Evolutionary conservation across 2,888 invertebrate genomes (phyloP).

Genomic region (Drosophila acutilabella): DNA sequence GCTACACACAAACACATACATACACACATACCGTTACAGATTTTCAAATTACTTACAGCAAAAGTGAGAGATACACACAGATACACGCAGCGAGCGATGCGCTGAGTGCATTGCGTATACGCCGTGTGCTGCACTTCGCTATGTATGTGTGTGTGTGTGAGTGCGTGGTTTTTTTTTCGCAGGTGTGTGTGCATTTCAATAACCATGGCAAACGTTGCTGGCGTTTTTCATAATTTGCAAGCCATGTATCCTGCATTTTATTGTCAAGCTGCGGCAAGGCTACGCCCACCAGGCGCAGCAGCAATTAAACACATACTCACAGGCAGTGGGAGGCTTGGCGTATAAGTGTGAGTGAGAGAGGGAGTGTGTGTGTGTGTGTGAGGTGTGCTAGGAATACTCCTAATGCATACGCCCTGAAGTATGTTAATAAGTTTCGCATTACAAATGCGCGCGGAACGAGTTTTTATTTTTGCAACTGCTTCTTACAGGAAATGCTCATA

Average conservation of each 20-base stretch:
- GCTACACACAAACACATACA: slow-evolving; percentile 32
- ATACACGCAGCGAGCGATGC: slow-evolving; percentile 13
- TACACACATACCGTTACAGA: slow-evolving; percentile 29
- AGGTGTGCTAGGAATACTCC: slow-evolving; percentile 34
- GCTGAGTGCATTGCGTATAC: slow-evolving; percentile 47
- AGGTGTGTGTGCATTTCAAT: slow-evolving; percentile 59
- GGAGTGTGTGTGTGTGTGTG: not conserved
- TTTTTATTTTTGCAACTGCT: slow-evolving; percentile 26
- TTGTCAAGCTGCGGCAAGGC: slow-evolving; percentile 73
- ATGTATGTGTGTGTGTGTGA: slow-evolving; percentile 10
- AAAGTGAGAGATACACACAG: slow-evolving; percentile 43
- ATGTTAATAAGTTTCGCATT: slow-evolving; percentile 79
- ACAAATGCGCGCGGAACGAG: slow-evolving; percentile 39
- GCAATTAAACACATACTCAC: slow-evolving; percentile 60
- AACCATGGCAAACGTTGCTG: slow-evolving; percentile 56
- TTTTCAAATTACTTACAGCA: slow-evolving; percentile 74
- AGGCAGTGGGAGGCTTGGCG: slow-evolving; percentile 2
- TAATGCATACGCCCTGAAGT: slow-evolving; percentile 71
- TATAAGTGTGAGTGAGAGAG: not conserved
- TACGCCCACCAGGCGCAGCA: slow-evolving; percentile 43
- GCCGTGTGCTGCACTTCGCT: slow-evolving; percentile 33
- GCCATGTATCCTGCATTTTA: slow-evolving; percentile 63
- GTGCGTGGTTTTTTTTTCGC: slow-evolving; percentile 8
- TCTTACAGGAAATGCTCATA: slow-evolving; percentile 60
- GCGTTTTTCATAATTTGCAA: slow-evolving; percentile 65